These are phyloP conservation scores for Tamias sibiricus DNA, from an alignment of 2,113 vertebrate genomes.

Conservation along the genomic window DNA sequence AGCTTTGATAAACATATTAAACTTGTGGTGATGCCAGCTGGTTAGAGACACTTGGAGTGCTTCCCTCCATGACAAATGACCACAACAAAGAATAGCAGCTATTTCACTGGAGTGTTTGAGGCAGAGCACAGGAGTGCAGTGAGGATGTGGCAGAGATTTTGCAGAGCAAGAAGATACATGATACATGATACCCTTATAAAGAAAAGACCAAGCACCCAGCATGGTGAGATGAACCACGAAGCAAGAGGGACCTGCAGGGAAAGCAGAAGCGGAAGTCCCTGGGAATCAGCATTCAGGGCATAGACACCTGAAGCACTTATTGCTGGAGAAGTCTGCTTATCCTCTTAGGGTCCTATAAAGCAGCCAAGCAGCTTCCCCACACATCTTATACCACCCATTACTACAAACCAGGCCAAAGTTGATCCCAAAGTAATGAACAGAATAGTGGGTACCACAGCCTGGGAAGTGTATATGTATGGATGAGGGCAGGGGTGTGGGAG, in stretches of 20 bases:
- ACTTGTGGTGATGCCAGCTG: neutral
- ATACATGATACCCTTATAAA: neutral
- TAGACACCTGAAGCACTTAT: neutral
- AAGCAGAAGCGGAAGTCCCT: too few relatives aligned
- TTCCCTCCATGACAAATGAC: neutral
- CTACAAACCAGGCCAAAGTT: neutral
- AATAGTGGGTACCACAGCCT: neutral
- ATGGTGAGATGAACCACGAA: too few relatives aligned
- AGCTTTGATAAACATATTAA: neutral
- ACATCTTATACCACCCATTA: neutral
- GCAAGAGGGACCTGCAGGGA: too few relatives aligned
- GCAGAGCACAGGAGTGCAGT: neutral
- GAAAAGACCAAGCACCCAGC: too few relatives aligned
- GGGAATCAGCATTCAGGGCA: too few relatives aligned
- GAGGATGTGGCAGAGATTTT: neutral
- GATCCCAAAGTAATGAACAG: neutral
- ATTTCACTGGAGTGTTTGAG: neutral
- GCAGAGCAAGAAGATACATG: neutral
- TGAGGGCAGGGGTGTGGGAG: neutral
- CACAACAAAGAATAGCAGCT: neutral
- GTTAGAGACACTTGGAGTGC: neutral
- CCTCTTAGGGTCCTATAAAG: neutral
- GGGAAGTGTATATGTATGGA: neutral
- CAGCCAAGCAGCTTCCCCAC: too few relatives aligned
- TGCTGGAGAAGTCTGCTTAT: neutral